These are phyloP conservation scores for Sarcophaga caerulescens DNA, from an alignment of 2,888 invertebrate species.

Conservation along the genomic window DNA sequence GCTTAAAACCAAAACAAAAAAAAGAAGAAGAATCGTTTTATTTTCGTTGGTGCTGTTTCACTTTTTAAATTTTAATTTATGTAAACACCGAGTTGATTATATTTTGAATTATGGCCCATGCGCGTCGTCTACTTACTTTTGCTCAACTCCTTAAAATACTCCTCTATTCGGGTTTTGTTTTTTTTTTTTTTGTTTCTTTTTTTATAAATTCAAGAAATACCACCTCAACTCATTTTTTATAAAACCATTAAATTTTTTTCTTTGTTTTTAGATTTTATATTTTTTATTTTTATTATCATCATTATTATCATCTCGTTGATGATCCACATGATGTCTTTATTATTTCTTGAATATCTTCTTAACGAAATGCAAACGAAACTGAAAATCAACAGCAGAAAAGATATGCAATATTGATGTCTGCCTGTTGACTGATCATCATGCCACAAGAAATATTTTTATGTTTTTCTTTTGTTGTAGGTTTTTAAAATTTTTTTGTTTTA, in stretches of 20 bases:
- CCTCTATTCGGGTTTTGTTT: not conserved
- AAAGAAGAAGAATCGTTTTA: not conserved
- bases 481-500: too few species aligned
- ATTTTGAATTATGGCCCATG: conserved; percentile 65
- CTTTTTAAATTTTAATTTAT: conserved; percentile 61
- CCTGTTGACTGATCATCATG: not conserved
- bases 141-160: conserved; percentile 31
- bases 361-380: conserved; percentile 8
- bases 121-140: conserved; percentile 34
- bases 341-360: conserved; percentile 29
- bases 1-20: not conserved
- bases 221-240: not conserved
- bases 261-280: not conserved
- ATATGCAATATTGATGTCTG: conserved; percentile 29
- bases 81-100: conserved; percentile 67
- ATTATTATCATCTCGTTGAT: conserved; percentile 46
- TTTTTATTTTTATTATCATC: conserved; percentile 44
- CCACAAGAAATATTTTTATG: not conserved
- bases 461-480: too few species aligned
- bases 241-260: not conserved
- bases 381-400: not conserved
- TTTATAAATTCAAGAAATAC: not conserved
- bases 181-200: not conserved
- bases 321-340: conserved; percentile 65
- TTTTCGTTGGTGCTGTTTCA: conserved; percentile 38